Evolutionary conservation across 2,888 invertebrate genomes (phyloP).

Genomic region (Julus scandinavius): DNA sequence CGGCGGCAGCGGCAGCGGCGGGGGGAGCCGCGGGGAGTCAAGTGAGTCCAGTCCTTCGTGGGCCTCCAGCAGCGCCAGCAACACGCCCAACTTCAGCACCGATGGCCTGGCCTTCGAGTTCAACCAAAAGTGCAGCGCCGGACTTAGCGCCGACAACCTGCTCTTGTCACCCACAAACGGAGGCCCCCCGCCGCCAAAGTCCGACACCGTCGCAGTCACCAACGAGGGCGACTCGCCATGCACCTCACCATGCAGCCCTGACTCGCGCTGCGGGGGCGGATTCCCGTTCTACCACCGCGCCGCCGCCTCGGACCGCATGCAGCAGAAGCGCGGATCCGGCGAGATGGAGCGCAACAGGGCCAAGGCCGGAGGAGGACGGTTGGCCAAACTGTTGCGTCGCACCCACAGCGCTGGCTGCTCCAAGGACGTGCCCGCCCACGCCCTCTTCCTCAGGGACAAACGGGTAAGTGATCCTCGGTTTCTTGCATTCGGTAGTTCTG

Average conservation of each 20-base stretch:
- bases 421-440: slow-evolving; percentile 65
- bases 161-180: slow-evolving; percentile 34
- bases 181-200: background rate
- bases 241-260: slow-evolving; percentile 53
- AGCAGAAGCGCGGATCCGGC: slow-evolving; percentile 57
- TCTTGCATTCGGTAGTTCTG: background rate
- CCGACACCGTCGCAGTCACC: slow-evolving; percentile 50
- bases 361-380: slow-evolving; percentile 42
- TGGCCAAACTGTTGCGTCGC: slow-evolving; percentile 56
- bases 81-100: slow-evolving; percentile 60
- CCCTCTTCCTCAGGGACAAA: slow-evolving; percentile 62
- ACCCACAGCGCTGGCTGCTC: slow-evolving; percentile 63
- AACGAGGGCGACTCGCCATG: slow-evolving; percentile 51
- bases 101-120: slow-evolving; percentile 57
- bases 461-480: slow-evolving; percentile 54
- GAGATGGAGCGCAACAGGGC: slow-evolving; percentile 50
- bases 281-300: slow-evolving; percentile 54
- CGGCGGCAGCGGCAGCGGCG: background rate
- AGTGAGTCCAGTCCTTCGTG: slow-evolving; percentile 60
- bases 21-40: slow-evolving; percentile 42
- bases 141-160: slow-evolving; percentile 57
- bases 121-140: slow-evolving; percentile 55
- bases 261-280: slow-evolving; percentile 52
- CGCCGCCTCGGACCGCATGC: slow-evolving; percentile 55
- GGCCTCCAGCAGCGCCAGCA: slow-evolving; percentile 60